Conservation (phyloP, 2,113 vertebrate species). For the Tupaia chinensis region DNA sequence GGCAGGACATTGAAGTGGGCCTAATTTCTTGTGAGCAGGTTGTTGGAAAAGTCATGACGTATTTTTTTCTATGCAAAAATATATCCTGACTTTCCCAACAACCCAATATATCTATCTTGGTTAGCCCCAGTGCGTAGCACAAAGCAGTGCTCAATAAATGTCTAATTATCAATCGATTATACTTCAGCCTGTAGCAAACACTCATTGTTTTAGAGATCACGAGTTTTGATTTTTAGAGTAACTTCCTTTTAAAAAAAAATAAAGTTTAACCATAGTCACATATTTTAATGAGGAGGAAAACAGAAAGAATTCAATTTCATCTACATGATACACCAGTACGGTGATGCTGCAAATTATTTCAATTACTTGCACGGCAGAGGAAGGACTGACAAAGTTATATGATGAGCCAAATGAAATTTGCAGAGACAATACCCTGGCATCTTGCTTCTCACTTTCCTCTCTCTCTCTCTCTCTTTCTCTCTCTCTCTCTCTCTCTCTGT, state of each 20-base stretch:
- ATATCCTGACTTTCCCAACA: too few relatives aligned
- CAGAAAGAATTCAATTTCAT: not conserved
- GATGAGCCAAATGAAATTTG: not conserved
- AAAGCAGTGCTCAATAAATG: not conserved
- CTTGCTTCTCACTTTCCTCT: too few relatives aligned
- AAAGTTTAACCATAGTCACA: not conserved
- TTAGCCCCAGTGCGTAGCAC: not conserved
- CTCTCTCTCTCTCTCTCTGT: too few relatives aligned
- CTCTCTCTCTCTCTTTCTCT: too few relatives aligned
- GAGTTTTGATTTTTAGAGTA: constrained; percentile 1
- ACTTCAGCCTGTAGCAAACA: not conserved
- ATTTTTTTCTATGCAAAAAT: too few relatives aligned
- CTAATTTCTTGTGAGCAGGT: not conserved
- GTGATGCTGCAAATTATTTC: not conserved
- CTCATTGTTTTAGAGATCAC: constrained; percentile 2
- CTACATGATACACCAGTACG: not conserved
- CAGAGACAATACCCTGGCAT: not conserved
- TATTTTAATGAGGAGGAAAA: not conserved
- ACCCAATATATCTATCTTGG: not conserved
- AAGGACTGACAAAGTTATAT: not conserved
- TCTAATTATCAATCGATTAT: not conserved
- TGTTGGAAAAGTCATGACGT: too few relatives aligned
- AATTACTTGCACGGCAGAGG: not conserved
- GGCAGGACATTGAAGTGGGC: not conserved
- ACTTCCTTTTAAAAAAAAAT: not conserved